These are phyloP conservation scores for Muntiacus reevesi DNA, from an alignment of 2,113 vertebrate genomes.

Conservation along the genomic window DNA sequence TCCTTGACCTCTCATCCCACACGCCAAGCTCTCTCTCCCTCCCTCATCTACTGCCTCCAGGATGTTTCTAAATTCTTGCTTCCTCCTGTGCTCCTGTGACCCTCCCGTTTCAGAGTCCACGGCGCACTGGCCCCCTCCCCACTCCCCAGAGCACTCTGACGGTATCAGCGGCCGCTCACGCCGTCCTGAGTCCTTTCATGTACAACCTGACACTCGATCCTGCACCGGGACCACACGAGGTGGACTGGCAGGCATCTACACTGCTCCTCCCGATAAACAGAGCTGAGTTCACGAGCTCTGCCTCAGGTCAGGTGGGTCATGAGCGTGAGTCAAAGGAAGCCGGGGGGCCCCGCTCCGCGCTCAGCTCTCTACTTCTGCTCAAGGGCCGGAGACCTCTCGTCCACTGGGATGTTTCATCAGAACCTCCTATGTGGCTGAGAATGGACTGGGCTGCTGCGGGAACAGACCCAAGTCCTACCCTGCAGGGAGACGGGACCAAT, in stretches of 20 bases:
- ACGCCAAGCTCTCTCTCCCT: background rate
- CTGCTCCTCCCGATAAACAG: conserved; percentile 29
- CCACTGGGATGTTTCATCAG: background rate
- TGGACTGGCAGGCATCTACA: background rate
- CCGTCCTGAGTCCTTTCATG: background rate
- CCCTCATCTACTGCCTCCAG: background rate
- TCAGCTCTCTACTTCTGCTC: background rate
- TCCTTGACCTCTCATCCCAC: background rate
- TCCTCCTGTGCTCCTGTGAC: background rate
- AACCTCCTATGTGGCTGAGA: background rate
- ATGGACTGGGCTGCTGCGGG: background rate
- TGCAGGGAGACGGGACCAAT: background rate
- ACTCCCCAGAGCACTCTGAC: background rate
- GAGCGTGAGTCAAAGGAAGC: background rate
- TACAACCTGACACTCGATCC: conserved; percentile 1
- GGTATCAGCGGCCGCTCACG: background rate
- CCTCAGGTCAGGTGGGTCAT: background rate
- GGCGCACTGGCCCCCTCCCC: background rate
- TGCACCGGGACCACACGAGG: background rate
- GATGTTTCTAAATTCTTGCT: background rate
- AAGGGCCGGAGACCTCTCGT: fast-evolving
- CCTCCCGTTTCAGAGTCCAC: background rate
- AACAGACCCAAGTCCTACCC: fast-evolving
- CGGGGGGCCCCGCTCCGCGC: background rate
- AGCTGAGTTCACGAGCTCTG: conserved; percentile 29